A percentile compares a stretch with the other conserved stretches of the same genome.
Conservation (phyloP, 2,888 invertebrate species). For the Molanna angustata region DNA sequence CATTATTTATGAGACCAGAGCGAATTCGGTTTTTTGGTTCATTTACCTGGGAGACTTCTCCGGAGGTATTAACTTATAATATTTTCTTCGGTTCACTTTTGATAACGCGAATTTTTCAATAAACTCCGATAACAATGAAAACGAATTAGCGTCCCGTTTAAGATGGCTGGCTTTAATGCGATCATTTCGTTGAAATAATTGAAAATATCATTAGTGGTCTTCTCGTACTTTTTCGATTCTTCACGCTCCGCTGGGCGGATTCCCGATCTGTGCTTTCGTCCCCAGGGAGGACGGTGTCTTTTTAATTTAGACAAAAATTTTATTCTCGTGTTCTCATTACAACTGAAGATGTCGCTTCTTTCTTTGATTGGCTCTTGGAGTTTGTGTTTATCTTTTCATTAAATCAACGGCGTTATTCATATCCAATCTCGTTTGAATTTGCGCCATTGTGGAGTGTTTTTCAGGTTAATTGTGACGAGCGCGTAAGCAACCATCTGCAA, state of each 20-base stretch:
- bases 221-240: conserved; percentile 16
- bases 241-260: conserved; percentile 21
- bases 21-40: conserved; percentile 23
- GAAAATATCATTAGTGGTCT: conserved; percentile 25
- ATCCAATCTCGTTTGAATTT: too few species aligned
- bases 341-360: background rate
- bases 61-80: conserved; percentile 25
- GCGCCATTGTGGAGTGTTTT: background rate
- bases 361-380: background rate
- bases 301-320: conserved; percentile 21
- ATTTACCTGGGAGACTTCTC: conserved; percentile 27
- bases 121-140: too few species aligned
- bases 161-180: conserved; percentile 19
- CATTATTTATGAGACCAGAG: conserved; percentile 17
- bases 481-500: too few species aligned
- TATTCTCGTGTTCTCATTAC: conserved; percentile 23
- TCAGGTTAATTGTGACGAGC: too few species aligned
- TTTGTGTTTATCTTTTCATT: conserved; percentile 27
- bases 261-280: background rate
- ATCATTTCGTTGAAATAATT: conserved; percentile 22
- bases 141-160: background rate
- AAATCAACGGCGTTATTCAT: too few species aligned
- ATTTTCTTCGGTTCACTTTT: conserved; percentile 21
- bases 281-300: conserved; percentile 8
- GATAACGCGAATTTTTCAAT: conserved; percentile 20